Base-by-base conservation (phyloP, 2,888 invertebrate species). In the Cepaea hortensis region DNA sequence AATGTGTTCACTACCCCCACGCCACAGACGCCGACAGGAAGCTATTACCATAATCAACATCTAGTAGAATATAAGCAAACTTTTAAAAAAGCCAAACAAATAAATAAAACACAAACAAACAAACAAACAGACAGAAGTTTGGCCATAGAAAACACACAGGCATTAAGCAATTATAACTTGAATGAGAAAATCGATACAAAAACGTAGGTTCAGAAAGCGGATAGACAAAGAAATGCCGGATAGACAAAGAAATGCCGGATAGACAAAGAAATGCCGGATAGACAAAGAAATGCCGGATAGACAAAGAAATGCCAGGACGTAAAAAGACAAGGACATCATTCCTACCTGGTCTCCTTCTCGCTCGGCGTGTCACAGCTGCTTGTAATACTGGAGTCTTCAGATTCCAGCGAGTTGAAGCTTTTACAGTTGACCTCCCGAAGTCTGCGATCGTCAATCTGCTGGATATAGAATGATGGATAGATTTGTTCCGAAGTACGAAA, bases 381-480 rank as follows among this genome's bases (percentile, higher is more conserved):
- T 84, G 96, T 95, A 86, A 95, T 95, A 89, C 96, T 96, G 9
- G 96, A 96, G 88, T 96, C 96, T 90, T 96, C 96, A 65, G 96
- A 96, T 91, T 96, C 96, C 18, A 96, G 94, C 80, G 96, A 96
- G 92, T 96, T 96, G 89, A 96, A 95, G 87, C 96, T 96, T 88
- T 96, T 95, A 92, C 96, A 96, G 94, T 95, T 93, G 23, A 91
- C 92, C 87, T 93, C 93, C 13, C 94, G 90, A 91, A 96, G 95
- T 91, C 96, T 95, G 89, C 96, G 95, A 90, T 96, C 96, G 89
- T 97, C 97, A 97, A 98, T 98, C 90, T 97, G 75, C 3, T 11
- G 3, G 15, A 46, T 11, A 55, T 0, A 55, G 9, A 15, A 35
- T 1, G 35, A 35, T 35, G 35, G 35, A 35, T 35, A 35, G 35